Evolutionary conservation across 2,113 vertebrate genomes (phyloP), one percentile per base, ranked within the genome.

Genomic region (Hylia prasina): DNA sequence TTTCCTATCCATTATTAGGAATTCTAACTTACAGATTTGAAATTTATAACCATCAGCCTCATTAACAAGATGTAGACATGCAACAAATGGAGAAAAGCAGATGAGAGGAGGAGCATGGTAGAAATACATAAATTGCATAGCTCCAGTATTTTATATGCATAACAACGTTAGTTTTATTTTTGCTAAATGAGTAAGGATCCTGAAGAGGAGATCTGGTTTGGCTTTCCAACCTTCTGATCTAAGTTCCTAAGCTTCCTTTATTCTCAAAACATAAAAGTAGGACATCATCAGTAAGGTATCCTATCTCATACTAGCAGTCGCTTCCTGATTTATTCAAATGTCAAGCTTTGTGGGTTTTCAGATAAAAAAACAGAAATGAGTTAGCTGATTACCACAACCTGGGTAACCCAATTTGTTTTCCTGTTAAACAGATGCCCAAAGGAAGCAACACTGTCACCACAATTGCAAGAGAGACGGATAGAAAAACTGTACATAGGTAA

Each of bases 101-200:
- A 50, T 0, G 1, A 70, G 6, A 19, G 28, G 10, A 60, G 9
- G 30, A 89, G 14, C 31, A 31, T 0, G 7, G 22, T 0, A 87
- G 35, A 60, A 92, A 73, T 13, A 51, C 23, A 50, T 35, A 27
- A 82, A 82, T 33, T 54, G 23, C 19, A 35, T 1, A 64, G 15
- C 6, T 40, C 57, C 61, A 10, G 9, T 53, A 65, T 21, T 58
- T 82, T 27, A 69, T 35, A 65, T 7, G 6, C 27, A 37, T 88
- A 77, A 39, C 25, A 75, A 71, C 23, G 40, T 37, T 40, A 56
- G 10, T 13, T 15, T 4, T 33, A 66, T 22, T 65, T 88, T 56
- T 24, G 16, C 20, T 68, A 65, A 58, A 65, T 15, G 2, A 61
- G 10, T 24, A 60, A 39, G 10, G 17, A 68, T 51, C 5, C 44